Evolutionary conservation across 2,113 vertebrate genomes (phyloP), one percentile per base, ranked within the genome.

Genomic region (Heterocephalus glaber): DNA sequence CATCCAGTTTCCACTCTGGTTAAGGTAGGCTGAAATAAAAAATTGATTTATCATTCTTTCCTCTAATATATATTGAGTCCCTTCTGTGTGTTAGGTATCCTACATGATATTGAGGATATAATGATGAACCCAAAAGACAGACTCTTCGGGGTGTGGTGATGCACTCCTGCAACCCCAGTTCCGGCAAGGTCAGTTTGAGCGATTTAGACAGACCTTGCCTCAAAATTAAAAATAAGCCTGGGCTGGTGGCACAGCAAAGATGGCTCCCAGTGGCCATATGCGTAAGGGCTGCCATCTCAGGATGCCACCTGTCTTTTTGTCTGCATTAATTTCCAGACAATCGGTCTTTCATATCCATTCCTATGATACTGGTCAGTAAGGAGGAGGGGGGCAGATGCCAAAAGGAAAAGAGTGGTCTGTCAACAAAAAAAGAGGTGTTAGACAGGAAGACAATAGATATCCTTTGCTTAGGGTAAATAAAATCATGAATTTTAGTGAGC

Each of bases 1-100:
- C 99, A 99, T 97, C 99, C 99, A 0, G 98, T 99, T 97, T 99
- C 99, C 95, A 99, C 99, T 80, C 95, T 99, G 97, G 98, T 99
- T 93, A 98, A 99, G 99, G 99, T 99, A 96, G 19, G 89, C 74
- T 82, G 72, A 83, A 74, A 82, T n/a, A 74, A 74, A 90, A 10
- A 83, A 26, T 92, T 90, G 26, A 87, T 72, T 74, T 52, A 72
- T 93, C 12, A 44, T 97, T 81, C 30, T 83, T 56, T 58, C 20
- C 52, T 66, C 47, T 49, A 89, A 35, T 77, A 65, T 58, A 90
- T 58, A 70, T 52, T 85, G 61, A 79, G 20, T 74, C 54, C 6
- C 30, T 92, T 41, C 60, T 80, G 2, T 81, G 38, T 60, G 20
- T 41, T 13, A 44, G 58, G 7, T 6, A 58, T 91, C 89, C 9